Conservation (phyloP, 2,113 vertebrate genomes). For the Corvus cornix region DNA sequence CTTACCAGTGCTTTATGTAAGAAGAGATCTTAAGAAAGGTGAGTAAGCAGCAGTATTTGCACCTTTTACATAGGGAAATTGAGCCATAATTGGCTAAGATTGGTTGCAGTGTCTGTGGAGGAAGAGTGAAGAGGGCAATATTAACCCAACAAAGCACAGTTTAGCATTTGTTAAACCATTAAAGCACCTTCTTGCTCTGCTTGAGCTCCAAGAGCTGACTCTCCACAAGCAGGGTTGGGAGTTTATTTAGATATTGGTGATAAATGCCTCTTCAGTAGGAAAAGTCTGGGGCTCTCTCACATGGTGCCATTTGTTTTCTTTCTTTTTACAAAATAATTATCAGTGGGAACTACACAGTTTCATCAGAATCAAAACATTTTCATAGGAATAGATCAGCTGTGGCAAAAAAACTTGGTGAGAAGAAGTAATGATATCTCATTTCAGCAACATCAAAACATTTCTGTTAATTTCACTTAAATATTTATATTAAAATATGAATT, state of each 20-base stretch:
- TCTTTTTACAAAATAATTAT: not conserved
- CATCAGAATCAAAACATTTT: constrained; percentile 14
- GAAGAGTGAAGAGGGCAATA: not conserved
- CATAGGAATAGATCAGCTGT: not conserved
- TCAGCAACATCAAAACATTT: constrained; percentile 12
- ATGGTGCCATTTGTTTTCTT: not conserved
- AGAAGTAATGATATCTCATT: not conserved
- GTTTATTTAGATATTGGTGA: not conserved
- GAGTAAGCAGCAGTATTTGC: not conserved
- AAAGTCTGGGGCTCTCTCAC: not conserved
- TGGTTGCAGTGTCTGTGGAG: not conserved
- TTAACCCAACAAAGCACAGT: not conserved
- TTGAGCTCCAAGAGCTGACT: not conserved
- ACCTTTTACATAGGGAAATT: not conserved
- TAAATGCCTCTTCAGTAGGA: not conserved
- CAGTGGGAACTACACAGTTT: not conserved
- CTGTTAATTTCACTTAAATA: constrained; percentile 1
- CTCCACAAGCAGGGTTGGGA: not conserved
- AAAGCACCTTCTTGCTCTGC: not conserved
- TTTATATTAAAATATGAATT: constrained; percentile 11
- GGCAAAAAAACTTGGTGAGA: not conserved
- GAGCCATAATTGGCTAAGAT: not conserved
- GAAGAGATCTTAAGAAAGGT: not conserved
- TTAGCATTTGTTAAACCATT: not conserved
- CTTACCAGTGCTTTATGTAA: not conserved